phyloP scores from a whole-genome alignment of 2,797 vertebrate species.

The Tapera naevia region DNA sequence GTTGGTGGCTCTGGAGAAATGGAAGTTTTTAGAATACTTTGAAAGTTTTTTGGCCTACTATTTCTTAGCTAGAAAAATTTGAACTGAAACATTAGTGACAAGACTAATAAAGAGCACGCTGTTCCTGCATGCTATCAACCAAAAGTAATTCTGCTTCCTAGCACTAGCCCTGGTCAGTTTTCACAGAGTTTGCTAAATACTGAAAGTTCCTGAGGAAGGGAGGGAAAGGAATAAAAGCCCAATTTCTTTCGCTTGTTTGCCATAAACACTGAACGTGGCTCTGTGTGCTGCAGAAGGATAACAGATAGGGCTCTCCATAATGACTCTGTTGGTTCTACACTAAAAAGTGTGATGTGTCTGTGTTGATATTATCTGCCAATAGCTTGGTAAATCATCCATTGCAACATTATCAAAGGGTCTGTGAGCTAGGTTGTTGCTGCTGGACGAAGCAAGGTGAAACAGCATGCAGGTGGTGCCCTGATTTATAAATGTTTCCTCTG shows the following conservation, averaged over 20 bases:
- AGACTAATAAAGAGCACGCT: neutral
- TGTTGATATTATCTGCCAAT: neutral
- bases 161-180: neutral
- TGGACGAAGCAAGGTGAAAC: neutral
- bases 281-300: neutral
- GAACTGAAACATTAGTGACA: neutral
- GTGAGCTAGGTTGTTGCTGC: neutral
- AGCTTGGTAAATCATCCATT: accelerated
- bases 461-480: neutral
- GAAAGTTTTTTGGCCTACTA: neutral
- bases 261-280: accelerated
- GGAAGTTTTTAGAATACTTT: neutral
- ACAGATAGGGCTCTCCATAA: accelerated
- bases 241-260: neutral
- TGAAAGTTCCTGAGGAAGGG: neutral
- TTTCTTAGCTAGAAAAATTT: neutral
- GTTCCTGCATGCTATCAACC: neutral
- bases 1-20: neutral
- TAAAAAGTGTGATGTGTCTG: neutral
- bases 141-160: neutral
- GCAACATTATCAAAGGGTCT: neutral
- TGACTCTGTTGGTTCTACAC: neutral
- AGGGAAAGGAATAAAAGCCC: neutral
- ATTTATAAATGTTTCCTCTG: neutral
- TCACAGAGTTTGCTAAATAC: neutral